Base-by-base conservation (phyloP, 1,140 invertebrate species). In the Panagrolaimus sp. region DNA sequence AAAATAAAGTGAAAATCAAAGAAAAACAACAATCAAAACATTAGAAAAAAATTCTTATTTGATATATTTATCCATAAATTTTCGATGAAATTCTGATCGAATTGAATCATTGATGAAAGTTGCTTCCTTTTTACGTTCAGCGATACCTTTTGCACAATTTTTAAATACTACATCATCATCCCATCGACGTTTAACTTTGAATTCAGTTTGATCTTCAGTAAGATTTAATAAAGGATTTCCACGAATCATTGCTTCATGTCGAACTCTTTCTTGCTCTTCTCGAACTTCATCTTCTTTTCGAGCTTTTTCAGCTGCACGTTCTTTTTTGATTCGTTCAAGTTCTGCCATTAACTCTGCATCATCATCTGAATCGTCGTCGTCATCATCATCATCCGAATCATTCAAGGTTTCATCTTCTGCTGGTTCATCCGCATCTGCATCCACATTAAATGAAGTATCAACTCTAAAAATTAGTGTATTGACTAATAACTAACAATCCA, bases 151-250 rank as follows among this genome's bases (percentile, higher is more conserved):
- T 0, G 95, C 93, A 88, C 96, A 99, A 84, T 99, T 99, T 86
- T 99, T 99, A 83, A 99, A 99, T 0, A 99, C 95, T 0, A 99
- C 96, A 87, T 99, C 96, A 84, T 99, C 96, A 84, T 99, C 95
- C 96, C 96, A 99, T 75, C 94, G 85, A 71, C 92, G 87, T 83
- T 92, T 93, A 0, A 93, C 89, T 87, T 94, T 97, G 78, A 97
- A 89, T 78, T 97, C 93, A 71, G 88, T 86, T 78, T 89, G 89
- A 15, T 87, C 86, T 63, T 87, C 47, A 15, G 73, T 78, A 8
- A 92, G 91, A 85, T 92, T 94, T 12, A 99, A 84, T 7, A 98
- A 85, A 3, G 96, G 96, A 88, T 99, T 99, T 58, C 96, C 96
- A 73, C 91, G 93, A 5, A 98, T 86, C 83, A 99, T 97, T 83